These are phyloP conservation scores for Megalopta genalis DNA, from an alignment of 1,140 invertebrate genomes.

Conservation along the genomic window DNA sequence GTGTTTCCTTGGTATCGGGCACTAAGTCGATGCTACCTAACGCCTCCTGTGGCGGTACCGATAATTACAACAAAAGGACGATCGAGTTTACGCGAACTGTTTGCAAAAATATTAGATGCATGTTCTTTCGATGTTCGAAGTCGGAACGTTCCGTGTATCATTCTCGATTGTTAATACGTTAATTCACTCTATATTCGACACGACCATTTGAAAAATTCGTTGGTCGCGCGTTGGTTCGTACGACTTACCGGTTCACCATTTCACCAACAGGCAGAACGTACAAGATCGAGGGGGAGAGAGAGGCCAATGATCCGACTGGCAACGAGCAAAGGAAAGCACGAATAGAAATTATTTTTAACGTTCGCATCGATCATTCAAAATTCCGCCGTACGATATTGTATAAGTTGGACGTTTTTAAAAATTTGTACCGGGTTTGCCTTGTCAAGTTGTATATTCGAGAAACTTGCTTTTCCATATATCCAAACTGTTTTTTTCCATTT, in stretches of 20 bases:
- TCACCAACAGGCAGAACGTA: slow-evolving; percentile 15
- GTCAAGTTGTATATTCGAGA: background rate
- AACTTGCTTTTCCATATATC: background rate
- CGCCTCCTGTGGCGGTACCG: too few species aligned
- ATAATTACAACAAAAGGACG: too few species aligned
- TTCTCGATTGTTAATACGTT: slow-evolving; percentile 19
- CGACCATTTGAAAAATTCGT: slow-evolving; percentile 73
- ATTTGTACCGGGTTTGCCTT: background rate
- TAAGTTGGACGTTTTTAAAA: slow-evolving; percentile 1
- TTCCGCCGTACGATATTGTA: background rate
- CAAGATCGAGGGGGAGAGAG: background rate
- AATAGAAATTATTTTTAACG: too few species aligned
- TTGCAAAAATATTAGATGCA: too few species aligned
- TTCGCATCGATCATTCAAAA: too few species aligned
- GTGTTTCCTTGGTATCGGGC: too few species aligned
- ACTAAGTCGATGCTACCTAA: too few species aligned
- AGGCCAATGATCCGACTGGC: background rate
- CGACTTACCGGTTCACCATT: slow-evolving; percentile 45
- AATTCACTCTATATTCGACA: slow-evolving; percentile 60
- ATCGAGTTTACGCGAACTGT: too few species aligned
- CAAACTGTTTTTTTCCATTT: too few species aligned
- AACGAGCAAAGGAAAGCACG: too few species aligned
- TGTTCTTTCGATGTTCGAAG: too few species aligned
- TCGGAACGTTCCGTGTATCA: background rate
- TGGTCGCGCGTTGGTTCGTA: slow-evolving; percentile 72